Evolutionary conservation across 1,140 invertebrate species (phyloP), one percentile per base, ranked within the genome.

Genomic region (Drosophila arizonae): DNA sequence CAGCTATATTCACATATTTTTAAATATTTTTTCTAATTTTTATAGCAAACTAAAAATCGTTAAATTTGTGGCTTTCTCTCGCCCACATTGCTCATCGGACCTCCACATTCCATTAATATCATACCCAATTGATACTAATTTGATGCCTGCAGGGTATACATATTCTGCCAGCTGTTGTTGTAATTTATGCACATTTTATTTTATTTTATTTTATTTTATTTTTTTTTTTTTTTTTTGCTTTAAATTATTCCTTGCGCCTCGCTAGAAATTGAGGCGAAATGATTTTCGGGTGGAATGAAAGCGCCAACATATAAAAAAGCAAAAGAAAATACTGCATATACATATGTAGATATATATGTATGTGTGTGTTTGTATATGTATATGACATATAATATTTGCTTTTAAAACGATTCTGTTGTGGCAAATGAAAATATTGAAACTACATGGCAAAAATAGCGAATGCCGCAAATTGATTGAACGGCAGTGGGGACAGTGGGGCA

Each of bases 141-240:
- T 60, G 28, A 36, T 33, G 15, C 52, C 24, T 36, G 30, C 15
- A 51, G 45, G 73, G 48, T 52, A 51, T 64, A 28, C 10, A 67
- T 60, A 30, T 55, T 62, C 57, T 50, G 68, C 52, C 82, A 87
- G 76, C 75, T 87, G 82, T 77, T 87, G 79, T 82, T 84, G 72
- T 82, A 88, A 88, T 82, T 79, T 88, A 88, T 87, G 84, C 84
- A 73, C 79, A 79, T 76, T 30, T 6, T 30, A 63, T 71, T 3
- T 4, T 2, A 11, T 10, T 11, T 10, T 36, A n/a, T n/a, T 4
- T 6, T 30, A 63, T 71, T 3, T 4, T 2, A 11, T 10, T 11
- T 10, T 36, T 3, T 36, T 36, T 36, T 39, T 76, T 62, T 85
- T 70, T 66, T 65, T 73, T 65, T 57, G 21, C 21, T 24, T 24